Conservation (phyloP, 2,797 vertebrate species). For the Setipinna tenuifilis region DNA sequence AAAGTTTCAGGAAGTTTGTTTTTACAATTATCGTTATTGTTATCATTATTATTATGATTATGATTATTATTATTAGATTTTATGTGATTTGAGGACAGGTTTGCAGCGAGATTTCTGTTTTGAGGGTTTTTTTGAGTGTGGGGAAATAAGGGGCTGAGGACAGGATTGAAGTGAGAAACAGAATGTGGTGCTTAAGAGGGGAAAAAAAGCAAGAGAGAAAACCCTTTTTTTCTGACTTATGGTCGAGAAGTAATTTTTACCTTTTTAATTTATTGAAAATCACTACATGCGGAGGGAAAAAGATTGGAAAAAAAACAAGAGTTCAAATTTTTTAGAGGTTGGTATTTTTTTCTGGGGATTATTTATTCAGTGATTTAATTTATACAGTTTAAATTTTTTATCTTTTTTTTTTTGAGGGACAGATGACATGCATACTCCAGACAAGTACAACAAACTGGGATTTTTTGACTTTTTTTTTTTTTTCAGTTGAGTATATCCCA, state of each 20-base stretch:
- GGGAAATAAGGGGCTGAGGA: slow-evolving; percentile 65
- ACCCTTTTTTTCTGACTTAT: slow-evolving; percentile 48
- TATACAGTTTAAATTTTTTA: slow-evolving; percentile 45
- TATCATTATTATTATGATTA: slow-evolving; percentile 60
- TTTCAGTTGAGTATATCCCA: slow-evolving; percentile 40
- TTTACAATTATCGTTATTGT: slow-evolving; percentile 73
- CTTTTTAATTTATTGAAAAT: slow-evolving; percentile 69
- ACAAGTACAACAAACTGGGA: slow-evolving; percentile 47
- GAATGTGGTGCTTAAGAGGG: slow-evolving; percentile 48
- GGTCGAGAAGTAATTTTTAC: slow-evolving; percentile 60
- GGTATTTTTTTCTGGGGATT: slow-evolving; percentile 55
- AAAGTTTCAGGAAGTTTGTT: slow-evolving; percentile 78
- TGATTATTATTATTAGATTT: slow-evolving; percentile 75
- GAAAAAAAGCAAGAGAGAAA: slow-evolving; percentile 41
- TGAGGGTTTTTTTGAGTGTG: slow-evolving; percentile 69
- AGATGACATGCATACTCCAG: slow-evolving; percentile 46
- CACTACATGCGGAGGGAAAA: slow-evolving; percentile 60
- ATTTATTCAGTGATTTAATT: slow-evolving; percentile 62
- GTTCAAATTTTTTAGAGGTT: slow-evolving; percentile 44
- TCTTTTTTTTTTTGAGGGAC: slow-evolving; percentile 51
- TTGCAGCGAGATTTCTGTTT: slow-evolving; percentile 73
- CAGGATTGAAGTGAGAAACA: slow-evolving; percentile 46
- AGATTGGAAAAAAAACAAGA: slow-evolving; percentile 32
- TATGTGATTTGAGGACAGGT: slow-evolving; percentile 76
- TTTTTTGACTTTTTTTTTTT: slow-evolving; percentile 32